phyloP scores from a whole-genome alignment of 2,888 invertebrate genomes.

The Anarsia innoxiella region DNA sequence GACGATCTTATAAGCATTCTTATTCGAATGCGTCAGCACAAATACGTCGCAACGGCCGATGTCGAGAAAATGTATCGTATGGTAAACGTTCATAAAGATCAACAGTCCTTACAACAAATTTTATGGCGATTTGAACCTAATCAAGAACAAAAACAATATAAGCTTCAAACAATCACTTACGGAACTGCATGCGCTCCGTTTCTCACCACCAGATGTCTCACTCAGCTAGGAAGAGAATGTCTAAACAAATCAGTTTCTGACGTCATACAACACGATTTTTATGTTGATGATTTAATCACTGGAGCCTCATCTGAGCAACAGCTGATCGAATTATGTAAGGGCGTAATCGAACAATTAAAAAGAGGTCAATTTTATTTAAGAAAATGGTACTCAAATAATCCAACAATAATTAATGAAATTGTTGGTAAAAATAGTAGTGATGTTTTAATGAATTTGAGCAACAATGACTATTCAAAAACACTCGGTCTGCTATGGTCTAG shows the following conservation, averaged over 20 bases:
- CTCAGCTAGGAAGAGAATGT: slow-evolving; percentile 23
- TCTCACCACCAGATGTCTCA: slow-evolving; percentile 21
- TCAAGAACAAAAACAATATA: background rate
- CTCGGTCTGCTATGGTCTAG: no score
- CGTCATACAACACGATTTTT: slow-evolving; percentile 20
- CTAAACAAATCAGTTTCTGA: slow-evolving; percentile 14
- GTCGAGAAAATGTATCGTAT: slow-evolving; percentile 2
- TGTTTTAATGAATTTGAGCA: no score
- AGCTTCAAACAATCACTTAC: slow-evolving; percentile 12
- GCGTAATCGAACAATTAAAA: background rate
- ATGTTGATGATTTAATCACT: slow-evolving; percentile 23
- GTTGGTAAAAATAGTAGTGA: no score
- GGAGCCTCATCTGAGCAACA: slow-evolving; percentile 14
- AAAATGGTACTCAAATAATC: slow-evolving; percentile 12
- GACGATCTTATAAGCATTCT: background rate
- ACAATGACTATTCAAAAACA: no score
- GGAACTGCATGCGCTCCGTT: slow-evolving; percentile 23
- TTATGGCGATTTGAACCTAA: slow-evolving; percentile 1
- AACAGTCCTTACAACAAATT: slow-evolving; percentile 5
- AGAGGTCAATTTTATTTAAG: slow-evolving; percentile 14
- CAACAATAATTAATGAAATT: slow-evolving; percentile 8
- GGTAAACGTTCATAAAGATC: slow-evolving; percentile 2
- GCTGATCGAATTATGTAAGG: slow-evolving; percentile 6
- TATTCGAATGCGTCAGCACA: background rate
- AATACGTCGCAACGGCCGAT: slow-evolving; percentile 1